phyloP scores from a whole-genome alignment of 2,113 vertebrate species.

The Synodontis membranacea region DNA sequence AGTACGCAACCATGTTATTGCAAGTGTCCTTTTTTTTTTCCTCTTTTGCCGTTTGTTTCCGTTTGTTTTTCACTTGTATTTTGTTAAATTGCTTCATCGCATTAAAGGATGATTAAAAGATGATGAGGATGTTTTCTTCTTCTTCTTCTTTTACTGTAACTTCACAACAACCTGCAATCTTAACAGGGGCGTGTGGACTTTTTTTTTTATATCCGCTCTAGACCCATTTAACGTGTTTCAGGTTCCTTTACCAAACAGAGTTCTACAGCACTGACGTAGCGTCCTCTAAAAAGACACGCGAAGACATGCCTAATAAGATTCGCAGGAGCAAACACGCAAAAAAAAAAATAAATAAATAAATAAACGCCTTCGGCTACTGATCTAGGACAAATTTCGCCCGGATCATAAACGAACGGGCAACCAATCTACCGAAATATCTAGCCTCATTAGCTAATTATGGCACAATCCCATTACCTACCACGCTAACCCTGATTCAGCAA shows the following conservation, averaged over 20 bases:
- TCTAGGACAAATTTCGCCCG: background rate
- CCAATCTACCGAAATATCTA: slow-evolving; percentile 6
- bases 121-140: background rate
- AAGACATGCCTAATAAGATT: background rate
- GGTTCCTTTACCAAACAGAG: background rate
- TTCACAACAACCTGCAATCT: background rate
- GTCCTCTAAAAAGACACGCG: background rate
- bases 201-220: background rate
- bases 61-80: background rate
- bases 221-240: background rate
- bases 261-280: background rate
- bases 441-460: slow-evolving; percentile 42
- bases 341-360: background rate
- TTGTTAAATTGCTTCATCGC: background rate
- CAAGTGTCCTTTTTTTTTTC: background rate
- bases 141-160: background rate
- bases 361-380: background rate
- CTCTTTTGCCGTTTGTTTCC: too few species aligned
- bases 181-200: background rate
- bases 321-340: background rate
- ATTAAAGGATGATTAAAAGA: background rate
- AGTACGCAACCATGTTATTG: background rate
- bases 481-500: slow-evolving; percentile 42
- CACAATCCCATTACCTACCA: slow-evolving; percentile 18
- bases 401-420: background rate